A percentile compares a stretch with the other conserved stretches of the same genome.
phyloP scores from a whole-genome alignment of 2,113 vertebrate genomes.

The Trogon melanurus region DNA sequence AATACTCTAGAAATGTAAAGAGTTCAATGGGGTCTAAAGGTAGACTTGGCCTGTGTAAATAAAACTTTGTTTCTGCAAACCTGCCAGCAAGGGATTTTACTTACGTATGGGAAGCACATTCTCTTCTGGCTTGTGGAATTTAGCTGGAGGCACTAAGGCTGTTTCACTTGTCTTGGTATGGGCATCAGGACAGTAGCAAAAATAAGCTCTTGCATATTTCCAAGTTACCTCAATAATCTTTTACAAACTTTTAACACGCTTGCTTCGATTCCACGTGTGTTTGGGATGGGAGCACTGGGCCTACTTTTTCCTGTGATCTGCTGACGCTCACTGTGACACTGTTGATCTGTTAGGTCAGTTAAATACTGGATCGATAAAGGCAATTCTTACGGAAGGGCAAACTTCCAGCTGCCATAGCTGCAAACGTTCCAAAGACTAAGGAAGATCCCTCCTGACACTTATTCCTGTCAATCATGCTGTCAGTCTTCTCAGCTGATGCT shows the following conservation, averaged over 20 bases:
- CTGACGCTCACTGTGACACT: not conserved
- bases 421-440: not conserved
- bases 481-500: not conserved
- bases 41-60: slow-evolving; percentile 74
- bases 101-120: not conserved
- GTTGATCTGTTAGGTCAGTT: not conserved
- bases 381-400: not conserved
- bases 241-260: not conserved
- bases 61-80: slow-evolving; percentile 75
- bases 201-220: not conserved
- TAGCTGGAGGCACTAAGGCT: not conserved
- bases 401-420: not conserved
- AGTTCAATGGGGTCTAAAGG: slow-evolving; percentile 67
- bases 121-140: slow-evolving; percentile 58
- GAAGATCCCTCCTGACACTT: not conserved
- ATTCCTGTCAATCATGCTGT: not conserved
- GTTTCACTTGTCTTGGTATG: not conserved
- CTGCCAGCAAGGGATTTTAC: slow-evolving; percentile 59
- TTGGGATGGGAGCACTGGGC: not conserved
- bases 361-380: not conserved
- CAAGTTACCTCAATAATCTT: not conserved
- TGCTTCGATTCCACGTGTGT: not conserved
- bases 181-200: not conserved
- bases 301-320: not conserved
- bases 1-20: slow-evolving; percentile 78